A percentile compares a stretch with the other conserved stretches of the same genome.
Evolutionary conservation across 92 coral and sea anemone species (phyloP).

Genomic region (Porites cylindrica): DNA sequence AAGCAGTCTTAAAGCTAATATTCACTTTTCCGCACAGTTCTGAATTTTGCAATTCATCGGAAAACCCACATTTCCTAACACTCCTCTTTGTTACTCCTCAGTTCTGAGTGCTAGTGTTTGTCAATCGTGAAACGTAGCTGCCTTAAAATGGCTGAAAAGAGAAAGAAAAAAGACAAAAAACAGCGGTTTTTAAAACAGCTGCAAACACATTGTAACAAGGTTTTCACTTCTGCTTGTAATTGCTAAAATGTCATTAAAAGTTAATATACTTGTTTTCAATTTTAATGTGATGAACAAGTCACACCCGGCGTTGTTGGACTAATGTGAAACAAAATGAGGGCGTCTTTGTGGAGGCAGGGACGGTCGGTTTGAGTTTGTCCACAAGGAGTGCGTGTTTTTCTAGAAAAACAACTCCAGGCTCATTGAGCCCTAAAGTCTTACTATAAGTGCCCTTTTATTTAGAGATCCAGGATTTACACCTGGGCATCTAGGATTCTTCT

Average conservation of each 20-base stretch:
- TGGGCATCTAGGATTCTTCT: slow-evolving; percentile 90
- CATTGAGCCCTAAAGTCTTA: neutral
- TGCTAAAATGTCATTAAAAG: slow-evolving; percentile 39
- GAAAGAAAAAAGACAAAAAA: neutral
- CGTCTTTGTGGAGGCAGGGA: neutral
- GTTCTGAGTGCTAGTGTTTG: neutral
- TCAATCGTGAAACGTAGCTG: neutral
- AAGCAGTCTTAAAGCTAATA: neutral
- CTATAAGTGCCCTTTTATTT: slow-evolving; percentile 52
- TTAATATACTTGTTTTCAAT: slow-evolving; percentile 26
- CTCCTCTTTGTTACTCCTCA: neutral
- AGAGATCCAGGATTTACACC: slow-evolving; percentile 65
- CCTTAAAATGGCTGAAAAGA: neutral
- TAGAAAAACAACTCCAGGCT: neutral
- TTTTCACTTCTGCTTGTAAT: slow-evolving; percentile 23
- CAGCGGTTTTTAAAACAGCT: slow-evolving; percentile 52
- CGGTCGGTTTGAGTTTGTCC: neutral
- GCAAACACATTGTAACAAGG: slow-evolving; percentile 41
- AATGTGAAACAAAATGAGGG: neutral
- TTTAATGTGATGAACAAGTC: neutral
- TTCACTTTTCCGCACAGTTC: neutral
- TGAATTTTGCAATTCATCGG: neutral
- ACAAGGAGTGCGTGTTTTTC: neutral
- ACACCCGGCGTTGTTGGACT: neutral
- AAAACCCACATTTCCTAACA: neutral